These are phyloP conservation scores for Andrena bucephala DNA, from an alignment of 2,888 invertebrate species.

Conservation along the genomic window DNA sequence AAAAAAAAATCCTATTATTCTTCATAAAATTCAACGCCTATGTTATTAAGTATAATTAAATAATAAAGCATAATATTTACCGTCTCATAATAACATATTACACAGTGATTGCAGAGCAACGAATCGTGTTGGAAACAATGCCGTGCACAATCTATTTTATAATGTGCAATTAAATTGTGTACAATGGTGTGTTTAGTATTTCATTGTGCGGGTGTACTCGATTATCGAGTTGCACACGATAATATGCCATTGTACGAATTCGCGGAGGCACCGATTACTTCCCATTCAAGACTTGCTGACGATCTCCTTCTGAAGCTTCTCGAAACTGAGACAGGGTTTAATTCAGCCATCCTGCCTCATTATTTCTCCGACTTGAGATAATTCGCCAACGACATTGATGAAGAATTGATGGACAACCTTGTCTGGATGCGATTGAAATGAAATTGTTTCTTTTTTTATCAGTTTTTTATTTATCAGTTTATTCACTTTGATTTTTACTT, in stretches of 20 bases:
- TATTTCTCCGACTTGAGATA: neutral
- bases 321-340: slow-evolving; percentile 24
- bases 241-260: slow-evolving; percentile 41
- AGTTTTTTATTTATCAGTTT: too few relatives aligned
- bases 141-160: slow-evolving; percentile 5
- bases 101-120: neutral
- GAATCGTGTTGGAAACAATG: slow-evolving; percentile 18
- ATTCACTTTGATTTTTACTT: too few relatives aligned
- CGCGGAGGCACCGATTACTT: slow-evolving; percentile 22
- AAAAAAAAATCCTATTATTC: neutral
- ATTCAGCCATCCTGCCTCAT: neutral
- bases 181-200: slow-evolving; percentile 38
- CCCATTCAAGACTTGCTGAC: slow-evolving; percentile 24
- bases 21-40: neutral
- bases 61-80: neutral
- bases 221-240: slow-evolving; percentile 49
- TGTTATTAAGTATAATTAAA: neutral
- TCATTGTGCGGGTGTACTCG: slow-evolving; percentile 31
- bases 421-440: neutral
- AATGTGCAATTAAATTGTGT: slow-evolving; percentile 34
- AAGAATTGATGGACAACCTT: neutral
- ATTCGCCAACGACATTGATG: neutral
- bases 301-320: slow-evolving; percentile 9
- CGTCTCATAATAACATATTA: neutral
- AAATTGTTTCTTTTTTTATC: too few relatives aligned